Evolutionary conservation across 2,113 vertebrate species (phyloP), one percentile per base, ranked within the genome.

Genomic region (Tragulus kanchil): DNA sequence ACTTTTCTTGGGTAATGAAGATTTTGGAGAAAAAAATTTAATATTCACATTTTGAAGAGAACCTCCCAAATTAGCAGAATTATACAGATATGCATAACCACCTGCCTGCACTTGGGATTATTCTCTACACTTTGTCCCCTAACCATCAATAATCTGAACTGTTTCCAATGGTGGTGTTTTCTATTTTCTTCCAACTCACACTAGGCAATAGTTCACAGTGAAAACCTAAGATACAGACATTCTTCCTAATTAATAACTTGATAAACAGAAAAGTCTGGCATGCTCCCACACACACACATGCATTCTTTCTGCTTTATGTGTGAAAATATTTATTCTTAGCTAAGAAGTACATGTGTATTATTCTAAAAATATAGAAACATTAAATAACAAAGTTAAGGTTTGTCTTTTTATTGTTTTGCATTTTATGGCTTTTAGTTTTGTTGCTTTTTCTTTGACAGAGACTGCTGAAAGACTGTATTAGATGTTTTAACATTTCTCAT

Each of bases 231-330:
- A 85, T 92, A 54, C 45, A 65, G 61, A 78, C 71, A 77, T 26
- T 73, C 48, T 95, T 90, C 1, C 42, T 86, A 86, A 96, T 77
- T 90, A 90, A 93, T 42, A 91, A 85, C 67, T 79, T 91, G 31
- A 88, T 71, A 91, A 64, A 54, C 12, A 67, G 31, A 45, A 21
- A 13, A 81, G 2, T 81, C 42, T 75, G 25, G 31, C 23, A 85
- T 50, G 26, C 11, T 56, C 17, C 52, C 52, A 12, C 21, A 69
- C 10, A 69, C 0, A 62, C 23, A 85, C 12, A 85, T 2, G 9
- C 8, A 77, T 25, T 26, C 48, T 73, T 89, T 88, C 48, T 69
- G 42, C 21, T 58, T 56, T 28, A 23, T 59, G 9, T 26, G 26
- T 67, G 26, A 26, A 94, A 93, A 83, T 93, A 2, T 62, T 42